Conservation (phyloP, 2,888 invertebrate species). For the Athalia rosae region DNA sequence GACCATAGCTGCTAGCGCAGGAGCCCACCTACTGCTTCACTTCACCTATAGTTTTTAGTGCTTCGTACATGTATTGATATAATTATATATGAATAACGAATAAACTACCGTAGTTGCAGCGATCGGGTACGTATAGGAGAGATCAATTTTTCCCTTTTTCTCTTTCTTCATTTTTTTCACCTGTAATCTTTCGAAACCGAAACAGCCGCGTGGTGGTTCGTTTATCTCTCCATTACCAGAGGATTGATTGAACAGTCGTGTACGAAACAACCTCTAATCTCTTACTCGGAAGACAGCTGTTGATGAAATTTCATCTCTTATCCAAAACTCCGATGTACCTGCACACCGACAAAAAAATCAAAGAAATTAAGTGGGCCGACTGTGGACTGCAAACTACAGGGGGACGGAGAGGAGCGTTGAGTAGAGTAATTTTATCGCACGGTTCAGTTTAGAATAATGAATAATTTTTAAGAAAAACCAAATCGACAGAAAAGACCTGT, state of each 20-base stretch:
- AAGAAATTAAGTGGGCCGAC: conserved; percentile 2
- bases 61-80: not conserved
- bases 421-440: too few species aligned
- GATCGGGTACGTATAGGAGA: too few species aligned
- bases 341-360: not conserved
- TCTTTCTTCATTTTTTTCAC: conserved; percentile 2
- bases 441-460: too few species aligned
- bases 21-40: conserved; percentile 26
- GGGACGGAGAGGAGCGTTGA: too few species aligned
- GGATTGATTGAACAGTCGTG: conserved; percentile 35
- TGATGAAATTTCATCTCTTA: conserved; percentile 22
- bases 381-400: not conserved
- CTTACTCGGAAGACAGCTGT: conserved; percentile 8
- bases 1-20: conserved; percentile 58
- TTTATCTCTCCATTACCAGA: not conserved
- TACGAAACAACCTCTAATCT: conserved; percentile 28
- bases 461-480: too few species aligned
- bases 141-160: not conserved
- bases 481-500: too few species aligned
- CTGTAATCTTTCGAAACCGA: not conserved
- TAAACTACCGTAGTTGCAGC: not conserved
- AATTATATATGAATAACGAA: not conserved
- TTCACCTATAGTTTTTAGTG: not conserved
- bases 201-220: not conserved
- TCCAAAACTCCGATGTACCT: conserved; percentile 6